Base-by-base conservation (phyloP, 2,888 invertebrate genomes). In the Cheilosia soror region DNA sequence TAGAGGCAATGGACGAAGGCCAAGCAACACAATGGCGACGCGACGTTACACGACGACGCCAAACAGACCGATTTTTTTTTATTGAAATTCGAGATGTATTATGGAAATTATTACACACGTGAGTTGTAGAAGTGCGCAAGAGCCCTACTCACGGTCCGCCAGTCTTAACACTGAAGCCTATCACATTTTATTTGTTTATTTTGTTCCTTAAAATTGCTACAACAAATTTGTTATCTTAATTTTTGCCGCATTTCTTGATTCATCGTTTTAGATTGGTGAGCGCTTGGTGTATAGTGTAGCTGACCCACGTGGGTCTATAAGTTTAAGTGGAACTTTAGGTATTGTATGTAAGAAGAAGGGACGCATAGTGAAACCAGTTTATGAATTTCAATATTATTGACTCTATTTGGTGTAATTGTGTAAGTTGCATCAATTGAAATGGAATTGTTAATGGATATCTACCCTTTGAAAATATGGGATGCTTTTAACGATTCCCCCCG, bases 171-270 rank as follows among this genome's bases (percentile, higher is more conserved):
- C 68, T 58, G 79, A 79, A 75, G 79, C 83, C 73, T 71, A 75
- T 85, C 81, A 25, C 55, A 13, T 76, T 81, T 81, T 81, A 77
- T 81, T 76, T 77, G 81, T 72, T 81, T 81, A 72, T 81, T 85
- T 85, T 85, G 9, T 81, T 81, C 72, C 81, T 77, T 40, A 37
- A 76, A 85, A 75, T 71, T 85, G 76, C 40, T 79, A 71, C 87
- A 82, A 75, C 79, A 83, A 87, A 83, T 83, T 83, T 83, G 73
- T 87, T 87, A 87, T 87, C 87, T 87, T 80, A 81, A 87, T 87
- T 87, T 84, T 87, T 79, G 87, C 80, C 68, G 71, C 81, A 81
- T 75, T 78, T 84, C 84, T 81, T 81, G 84, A 81, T 87, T 79
- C 87, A 84, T 79, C 84, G 80, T 79, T 87, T 87, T 81, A 83